A percentile compares a stretch with the other conserved stretches of the same genome.
phyloP scores from a whole-genome alignment of 2,113 vertebrate genomes.

The Cheilinus undulatus region DNA sequence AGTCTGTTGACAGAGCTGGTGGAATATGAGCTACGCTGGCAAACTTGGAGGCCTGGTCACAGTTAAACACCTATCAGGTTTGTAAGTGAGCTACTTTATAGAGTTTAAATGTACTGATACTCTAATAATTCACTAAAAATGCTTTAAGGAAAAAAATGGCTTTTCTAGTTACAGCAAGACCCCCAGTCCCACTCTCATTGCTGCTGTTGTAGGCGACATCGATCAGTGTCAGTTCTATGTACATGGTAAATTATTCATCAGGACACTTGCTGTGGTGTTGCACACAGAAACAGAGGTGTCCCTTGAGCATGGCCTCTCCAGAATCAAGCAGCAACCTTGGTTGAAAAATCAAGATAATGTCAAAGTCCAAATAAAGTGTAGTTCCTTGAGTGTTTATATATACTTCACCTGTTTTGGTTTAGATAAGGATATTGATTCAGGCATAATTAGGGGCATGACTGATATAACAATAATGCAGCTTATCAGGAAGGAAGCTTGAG shows the following conservation, averaged over 20 bases:
- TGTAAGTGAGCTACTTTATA: conserved; percentile 23
- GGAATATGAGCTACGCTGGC: conserved; percentile 57
- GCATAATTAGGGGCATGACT: too few relatives aligned
- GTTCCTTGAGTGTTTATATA: too few relatives aligned
- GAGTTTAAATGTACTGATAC: conserved; percentile 7
- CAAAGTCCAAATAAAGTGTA: too few relatives aligned
- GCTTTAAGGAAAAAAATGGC: too few relatives aligned
- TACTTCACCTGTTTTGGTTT: too few relatives aligned
- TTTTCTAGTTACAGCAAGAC: too few relatives aligned
- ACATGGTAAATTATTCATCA: conserved; percentile 62
- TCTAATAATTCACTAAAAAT: not conserved
- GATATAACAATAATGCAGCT: too few relatives aligned
- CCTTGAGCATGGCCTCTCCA: conserved; percentile 41
- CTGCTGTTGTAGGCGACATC: conserved; percentile 7
- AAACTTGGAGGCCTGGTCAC: conserved; percentile 25
- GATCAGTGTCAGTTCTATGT: conserved; percentile 28
- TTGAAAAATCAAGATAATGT: too few relatives aligned
- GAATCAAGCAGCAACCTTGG: too few relatives aligned
- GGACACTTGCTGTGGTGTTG: conserved; percentile 48
- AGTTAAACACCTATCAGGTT: conserved; percentile 62
- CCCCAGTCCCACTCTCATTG: not conserved
- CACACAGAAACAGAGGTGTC: conserved; percentile 41
- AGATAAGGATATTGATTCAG: too few relatives aligned
- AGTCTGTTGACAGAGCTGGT: conserved; percentile 49
- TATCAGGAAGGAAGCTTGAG: too few relatives aligned